Percentiles rank a stretch among this genome's conserved stretches.
Evolutionary conservation across 2,888 invertebrate species (phyloP).

Genomic region (Mesoligia furuncula): DNA sequence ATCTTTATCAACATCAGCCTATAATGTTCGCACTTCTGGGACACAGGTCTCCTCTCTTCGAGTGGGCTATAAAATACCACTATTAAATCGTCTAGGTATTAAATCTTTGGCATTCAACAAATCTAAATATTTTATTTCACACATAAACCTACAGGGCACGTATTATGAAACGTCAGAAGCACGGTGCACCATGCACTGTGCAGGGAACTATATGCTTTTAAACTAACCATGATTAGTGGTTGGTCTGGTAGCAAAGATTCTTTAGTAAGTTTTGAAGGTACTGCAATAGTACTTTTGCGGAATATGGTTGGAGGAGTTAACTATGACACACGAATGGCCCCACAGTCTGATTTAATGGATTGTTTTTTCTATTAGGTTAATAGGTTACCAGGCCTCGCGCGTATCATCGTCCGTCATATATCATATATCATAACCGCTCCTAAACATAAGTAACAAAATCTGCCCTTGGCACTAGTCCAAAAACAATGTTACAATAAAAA

Average conservation of each 20-base stretch:
- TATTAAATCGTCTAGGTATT: neutral
- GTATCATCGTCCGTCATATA: neutral
- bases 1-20: neutral
- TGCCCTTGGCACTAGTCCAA: conserved; percentile 16
- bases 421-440: no score
- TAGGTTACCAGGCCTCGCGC: neutral
- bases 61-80: neutral
- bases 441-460: neutral
- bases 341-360: neutral
- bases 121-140: neutral
- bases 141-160: neutral
- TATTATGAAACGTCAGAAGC: neutral
- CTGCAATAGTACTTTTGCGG: neutral
- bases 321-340: neutral
- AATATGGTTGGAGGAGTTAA: neutral
- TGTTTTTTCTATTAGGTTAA: neutral
- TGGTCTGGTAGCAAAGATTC: neutral
- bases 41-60: neutral
- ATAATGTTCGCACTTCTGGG: neutral
- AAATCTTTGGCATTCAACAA: no score
- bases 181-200: neutral
- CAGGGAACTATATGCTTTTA: neutral
- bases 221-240: neutral
- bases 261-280: neutral
- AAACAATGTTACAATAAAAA: conserved; percentile 18